phyloP scores from a whole-genome alignment of 2,113 vertebrate genomes.

The Phainopepla nitens region DNA sequence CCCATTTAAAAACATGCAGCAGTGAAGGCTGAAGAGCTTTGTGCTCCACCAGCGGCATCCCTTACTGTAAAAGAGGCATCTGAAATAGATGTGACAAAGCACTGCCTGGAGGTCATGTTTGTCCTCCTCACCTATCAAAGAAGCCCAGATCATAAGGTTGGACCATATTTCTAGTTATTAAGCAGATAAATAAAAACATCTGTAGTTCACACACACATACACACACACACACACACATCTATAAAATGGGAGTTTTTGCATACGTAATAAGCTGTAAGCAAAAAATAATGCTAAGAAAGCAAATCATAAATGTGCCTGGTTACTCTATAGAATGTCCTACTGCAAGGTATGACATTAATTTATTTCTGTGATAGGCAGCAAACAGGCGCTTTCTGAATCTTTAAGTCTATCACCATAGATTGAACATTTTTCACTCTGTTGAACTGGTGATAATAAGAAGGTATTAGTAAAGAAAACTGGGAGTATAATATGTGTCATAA shows the following conservation, averaged over 20 bases:
- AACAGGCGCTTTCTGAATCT: background rate
- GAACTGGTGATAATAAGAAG: slow-evolving; percentile 18
- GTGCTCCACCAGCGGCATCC: background rate
- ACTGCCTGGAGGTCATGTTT: background rate
- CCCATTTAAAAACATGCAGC: background rate
- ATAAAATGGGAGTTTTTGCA: background rate
- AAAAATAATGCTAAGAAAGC: background rate
- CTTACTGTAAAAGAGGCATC: background rate
- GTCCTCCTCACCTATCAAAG: background rate
- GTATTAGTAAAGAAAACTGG: background rate
- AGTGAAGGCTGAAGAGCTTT: background rate
- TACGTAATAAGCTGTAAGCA: background rate
- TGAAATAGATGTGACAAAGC: background rate
- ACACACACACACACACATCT: too few relatives aligned
- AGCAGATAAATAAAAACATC: background rate
- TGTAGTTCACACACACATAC: background rate
- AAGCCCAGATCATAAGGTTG: background rate
- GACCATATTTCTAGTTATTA: background rate
- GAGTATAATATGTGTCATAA: background rate
- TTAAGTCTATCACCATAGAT: background rate
- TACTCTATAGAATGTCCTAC: background rate
- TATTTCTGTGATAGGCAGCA: background rate
- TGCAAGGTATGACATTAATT: background rate
- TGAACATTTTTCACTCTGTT: slow-evolving; percentile 13
- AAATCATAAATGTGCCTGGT: background rate